phyloP scores from a whole-genome alignment of 2,888 invertebrate genomes.

The Melinopterus prodromus region DNA sequence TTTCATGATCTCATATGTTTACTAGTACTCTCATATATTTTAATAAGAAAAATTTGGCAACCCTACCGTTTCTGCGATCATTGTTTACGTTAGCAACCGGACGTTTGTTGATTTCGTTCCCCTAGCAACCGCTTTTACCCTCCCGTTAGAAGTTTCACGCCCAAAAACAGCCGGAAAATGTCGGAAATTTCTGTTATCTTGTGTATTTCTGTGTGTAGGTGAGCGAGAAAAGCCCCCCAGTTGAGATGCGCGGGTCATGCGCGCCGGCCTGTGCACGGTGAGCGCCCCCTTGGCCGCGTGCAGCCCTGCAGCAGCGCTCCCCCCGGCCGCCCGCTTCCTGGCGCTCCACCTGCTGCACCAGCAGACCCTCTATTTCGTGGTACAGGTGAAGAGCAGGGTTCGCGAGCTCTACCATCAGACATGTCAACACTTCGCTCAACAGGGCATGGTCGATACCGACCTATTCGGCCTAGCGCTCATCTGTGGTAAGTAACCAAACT shows the following conservation, averaged over 20 bases:
- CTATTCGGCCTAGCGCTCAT: constrained; percentile 86
- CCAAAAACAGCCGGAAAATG: background rate
- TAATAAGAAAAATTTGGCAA: too few species aligned
- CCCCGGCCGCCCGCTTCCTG: constrained; percentile 71
- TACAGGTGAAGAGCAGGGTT: constrained; percentile 85
- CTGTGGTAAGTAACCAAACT: constrained; percentile 71
- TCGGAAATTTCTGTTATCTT: background rate
- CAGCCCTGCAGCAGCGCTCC: constrained; percentile 68
- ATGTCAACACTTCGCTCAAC: constrained; percentile 80
- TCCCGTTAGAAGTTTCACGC: background rate
- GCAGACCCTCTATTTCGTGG: constrained; percentile 65
- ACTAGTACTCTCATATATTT: too few species aligned
- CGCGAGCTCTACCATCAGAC: constrained; percentile 84
- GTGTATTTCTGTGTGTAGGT: constrained; percentile 35
- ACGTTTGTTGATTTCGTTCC: too few species aligned
- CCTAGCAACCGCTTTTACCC: background rate
- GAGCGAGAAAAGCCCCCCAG: constrained; percentile 52
- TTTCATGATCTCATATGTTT: too few species aligned
- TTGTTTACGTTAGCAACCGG: too few species aligned
- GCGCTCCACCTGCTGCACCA: constrained; percentile 72
- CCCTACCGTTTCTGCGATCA: too few species aligned
- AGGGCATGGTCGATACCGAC: constrained; percentile 85
- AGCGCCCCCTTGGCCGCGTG: constrained; percentile 83
- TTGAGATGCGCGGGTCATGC: constrained; percentile 58
- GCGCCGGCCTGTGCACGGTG: constrained; percentile 79